These are phyloP conservation scores for Stenopsyche tienmushanensis DNA, from an alignment of 1,140 invertebrate genomes.

Conservation along the genomic window DNA sequence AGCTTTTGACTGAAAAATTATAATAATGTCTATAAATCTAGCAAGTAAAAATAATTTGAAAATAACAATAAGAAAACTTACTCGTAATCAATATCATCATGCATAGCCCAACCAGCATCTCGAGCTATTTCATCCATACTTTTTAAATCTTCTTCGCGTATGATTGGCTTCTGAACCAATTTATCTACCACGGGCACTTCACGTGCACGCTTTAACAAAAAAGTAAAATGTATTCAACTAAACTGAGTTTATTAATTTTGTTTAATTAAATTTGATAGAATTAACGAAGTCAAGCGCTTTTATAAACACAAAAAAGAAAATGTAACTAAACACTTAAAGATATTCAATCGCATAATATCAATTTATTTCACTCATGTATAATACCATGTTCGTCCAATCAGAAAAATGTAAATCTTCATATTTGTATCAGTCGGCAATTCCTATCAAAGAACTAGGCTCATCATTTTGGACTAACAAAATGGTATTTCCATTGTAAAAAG, in stretches of 20 bases:
- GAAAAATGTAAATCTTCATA: constrained; percentile 9
- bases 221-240: neutral
- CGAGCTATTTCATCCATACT: constrained; percentile 88
- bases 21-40: constrained; percentile 33
- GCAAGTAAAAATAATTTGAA: neutral
- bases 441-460: constrained; percentile 27
- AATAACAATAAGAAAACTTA: constrained; percentile 44
- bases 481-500: no score
- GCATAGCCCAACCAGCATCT: constrained; percentile 86
- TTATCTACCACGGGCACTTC: constrained; percentile 42
- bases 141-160: constrained; percentile 88
- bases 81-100: constrained; percentile 94
- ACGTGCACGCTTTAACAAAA: constrained; percentile 46
- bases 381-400: no score
- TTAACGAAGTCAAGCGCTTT: neutral
- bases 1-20: constrained; percentile 75
- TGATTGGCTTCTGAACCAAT: constrained; percentile 73
- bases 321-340: neutral
- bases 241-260: neutral
- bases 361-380: no score
- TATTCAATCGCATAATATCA: no score
- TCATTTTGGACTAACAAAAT: neutral
- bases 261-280: neutral
- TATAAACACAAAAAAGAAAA: neutral
- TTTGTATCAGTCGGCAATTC: constrained; percentile 42